Base-by-base conservation (phyloP, 1,140 invertebrate species). In the Euglossa dilemma region DNA sequence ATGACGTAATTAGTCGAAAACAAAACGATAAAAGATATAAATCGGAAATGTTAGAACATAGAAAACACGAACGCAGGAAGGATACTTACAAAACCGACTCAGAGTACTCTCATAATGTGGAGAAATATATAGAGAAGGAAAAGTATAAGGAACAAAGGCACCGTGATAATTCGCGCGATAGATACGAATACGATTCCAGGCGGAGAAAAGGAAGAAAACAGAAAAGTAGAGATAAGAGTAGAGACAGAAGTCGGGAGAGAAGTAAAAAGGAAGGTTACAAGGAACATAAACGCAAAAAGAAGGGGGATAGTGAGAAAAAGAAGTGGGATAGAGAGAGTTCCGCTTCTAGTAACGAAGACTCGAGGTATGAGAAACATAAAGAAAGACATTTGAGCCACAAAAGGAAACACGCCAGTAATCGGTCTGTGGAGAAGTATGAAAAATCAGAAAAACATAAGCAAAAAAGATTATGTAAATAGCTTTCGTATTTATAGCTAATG, bases 41-140 rank as follows among this genome's bases (percentile, higher is more conserved):
- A 6, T 59, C 76, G 11, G 77, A 73, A 16, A 8, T 52, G 1
- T 28, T 25, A 6, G 80, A 88, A 20, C 63, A 88, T n/a, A 85
- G 85, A 72, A 87, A 83, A 43, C 76, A 86, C 7, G 84, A 89
- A 14, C 73, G 73, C 23, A 84, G 78, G 16, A 90, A 83, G 80
- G 72, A 89, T 20, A 57, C 47, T 2, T 28, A 16, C 5, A 76
- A 57, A n/a, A 54, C 11, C 6, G 45, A 70, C 14, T 36, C 9
- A 7, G 71, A 75, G 5, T 69, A 61, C 7, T 52, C 50, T 8
- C 63, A 67, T 14, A 70, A 81, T 20, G 56, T 18, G 11, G 63
- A 50, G 28, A 81, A 56, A 20, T 81, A 74, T 23, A 6, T 56
- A 23, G 63, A 50, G 20, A 84, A 52, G 11, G 76, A 80, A 4